A percentile compares a stretch with the other conserved stretches of the same genome.
These are phyloP conservation scores for Hyperoodon ampullatus DNA, from an alignment of 2,113 vertebrate genomes.

Conservation along the genomic window DNA sequence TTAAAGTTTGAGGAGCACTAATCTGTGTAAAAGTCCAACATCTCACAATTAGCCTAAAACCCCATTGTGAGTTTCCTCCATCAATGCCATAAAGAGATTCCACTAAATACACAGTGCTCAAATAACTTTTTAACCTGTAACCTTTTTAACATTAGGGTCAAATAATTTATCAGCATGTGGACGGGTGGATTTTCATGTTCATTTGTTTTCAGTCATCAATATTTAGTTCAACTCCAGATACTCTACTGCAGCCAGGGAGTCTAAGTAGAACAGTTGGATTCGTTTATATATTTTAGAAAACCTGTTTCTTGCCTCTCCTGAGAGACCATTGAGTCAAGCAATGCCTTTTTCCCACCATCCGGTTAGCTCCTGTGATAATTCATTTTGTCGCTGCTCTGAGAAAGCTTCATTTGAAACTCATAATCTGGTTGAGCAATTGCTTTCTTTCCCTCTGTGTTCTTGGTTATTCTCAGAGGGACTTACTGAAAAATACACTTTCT, in stretches of 20 bases:
- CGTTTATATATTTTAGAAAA: conserved; percentile 61
- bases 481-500: neutral
- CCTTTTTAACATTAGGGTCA: neutral
- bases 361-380: conserved; percentile 56
- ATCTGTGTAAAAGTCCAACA: neutral
- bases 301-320: conserved; percentile 65
- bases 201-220: conserved; percentile 29
- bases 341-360: conserved; percentile 65
- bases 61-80: neutral
- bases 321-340: conserved; percentile 56
- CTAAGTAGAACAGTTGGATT: conserved; percentile 69
- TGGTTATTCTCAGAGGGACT: conserved; percentile 37
- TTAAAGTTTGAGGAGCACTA: neutral
- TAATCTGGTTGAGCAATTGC: conserved; percentile 59
- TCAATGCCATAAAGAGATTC: neutral
- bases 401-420: conserved; percentile 63
- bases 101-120: neutral
- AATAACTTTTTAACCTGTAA: neutral
- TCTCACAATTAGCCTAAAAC: neutral
- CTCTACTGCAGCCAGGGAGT: conserved; percentile 34
- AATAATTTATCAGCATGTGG: neutral
- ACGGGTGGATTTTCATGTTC: neutral
- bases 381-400: conserved; percentile 45
- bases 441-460: conserved; percentile 45
- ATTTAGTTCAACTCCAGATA: conserved; percentile 63